Evolutionary conservation across 2,113 vertebrate genomes (phyloP).

Genomic region (Gobiocypris rarus): DNA sequence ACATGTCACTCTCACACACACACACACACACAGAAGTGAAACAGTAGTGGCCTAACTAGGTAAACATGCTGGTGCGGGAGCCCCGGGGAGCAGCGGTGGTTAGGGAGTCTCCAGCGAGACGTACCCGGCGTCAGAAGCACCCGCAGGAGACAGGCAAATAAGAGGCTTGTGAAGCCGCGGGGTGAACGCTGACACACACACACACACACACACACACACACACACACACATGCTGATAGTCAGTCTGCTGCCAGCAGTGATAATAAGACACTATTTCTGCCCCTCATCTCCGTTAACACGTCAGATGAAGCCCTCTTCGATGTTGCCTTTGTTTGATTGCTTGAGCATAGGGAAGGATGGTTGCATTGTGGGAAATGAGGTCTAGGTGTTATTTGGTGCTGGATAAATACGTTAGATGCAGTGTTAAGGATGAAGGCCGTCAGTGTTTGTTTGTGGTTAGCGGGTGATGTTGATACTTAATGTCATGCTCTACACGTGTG

Average conservation of each 20-base stretch:
- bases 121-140: slow-evolving; percentile 44
- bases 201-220: neutral
- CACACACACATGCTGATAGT: neutral
- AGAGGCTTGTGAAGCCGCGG: slow-evolving; percentile 51
- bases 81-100: slow-evolving; percentile 73
- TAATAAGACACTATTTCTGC: neutral
- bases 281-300: neutral
- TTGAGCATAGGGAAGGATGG: neutral
- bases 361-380: neutral
- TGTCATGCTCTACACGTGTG: neutral
- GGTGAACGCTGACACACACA: neutral
- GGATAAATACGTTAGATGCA: neutral
- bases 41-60: slow-evolving; percentile 70
- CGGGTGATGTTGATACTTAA: neutral
- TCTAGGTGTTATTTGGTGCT: neutral
- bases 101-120: slow-evolving; percentile 72
- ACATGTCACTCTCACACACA: neutral
- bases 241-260: neutral
- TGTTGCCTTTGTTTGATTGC: neutral
- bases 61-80: slow-evolving; percentile 73
- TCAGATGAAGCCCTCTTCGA: neutral
- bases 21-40: no score
- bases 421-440: neutral
- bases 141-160: slow-evolving; percentile 68
- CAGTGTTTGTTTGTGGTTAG: neutral